These are phyloP conservation scores for Andrena dorsata DNA, from an alignment of 2,888 invertebrate species.

Conservation along the genomic window DNA sequence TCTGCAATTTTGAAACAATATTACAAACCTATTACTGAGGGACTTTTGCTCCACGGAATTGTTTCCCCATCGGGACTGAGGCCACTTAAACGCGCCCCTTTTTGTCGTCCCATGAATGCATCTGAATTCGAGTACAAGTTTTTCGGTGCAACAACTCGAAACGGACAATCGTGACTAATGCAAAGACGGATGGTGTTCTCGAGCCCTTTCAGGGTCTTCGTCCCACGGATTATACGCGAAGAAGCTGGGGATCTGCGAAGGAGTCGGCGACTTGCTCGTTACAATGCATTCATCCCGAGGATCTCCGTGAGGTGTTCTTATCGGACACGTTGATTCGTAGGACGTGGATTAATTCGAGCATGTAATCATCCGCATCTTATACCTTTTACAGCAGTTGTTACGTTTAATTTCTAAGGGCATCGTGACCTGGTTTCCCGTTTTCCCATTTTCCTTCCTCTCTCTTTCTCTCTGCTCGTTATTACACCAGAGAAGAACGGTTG, in stretches of 20 bases:
- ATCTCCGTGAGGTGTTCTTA: neutral
- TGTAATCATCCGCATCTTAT: constrained; percentile 50
- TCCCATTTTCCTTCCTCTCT: constrained; percentile 10
- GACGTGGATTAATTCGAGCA: constrained; percentile 54
- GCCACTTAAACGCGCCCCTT: neutral
- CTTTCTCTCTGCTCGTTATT: constrained; percentile 58
- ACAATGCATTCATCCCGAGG: constrained; percentile 21
- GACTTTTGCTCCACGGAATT: constrained; percentile 9
- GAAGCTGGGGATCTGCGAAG: neutral
- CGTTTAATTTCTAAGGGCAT: constrained; percentile 69
- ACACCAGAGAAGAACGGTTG: constrained; percentile 61
- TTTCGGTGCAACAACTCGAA: neutral
- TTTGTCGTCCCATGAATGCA: neutral
- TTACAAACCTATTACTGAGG: constrained; percentile 25
- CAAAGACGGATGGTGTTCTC: constrained; percentile 3
- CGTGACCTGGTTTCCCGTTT: constrained; percentile 57
- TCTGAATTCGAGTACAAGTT: neutral
- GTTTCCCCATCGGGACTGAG: neutral
- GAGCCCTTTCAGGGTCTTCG: neutral
- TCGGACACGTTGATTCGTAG: constrained; percentile 24
- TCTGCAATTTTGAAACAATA: constrained; percentile 41
- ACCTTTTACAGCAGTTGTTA: constrained; percentile 62
- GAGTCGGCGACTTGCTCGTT: constrained; percentile 21
- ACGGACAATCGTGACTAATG: neutral
- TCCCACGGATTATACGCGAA: neutral